Evolutionary conservation across 1,140 invertebrate genomes (phyloP), one percentile per base, ranked within the genome.

Genomic region (Caenorhabditis brenneri): DNA sequence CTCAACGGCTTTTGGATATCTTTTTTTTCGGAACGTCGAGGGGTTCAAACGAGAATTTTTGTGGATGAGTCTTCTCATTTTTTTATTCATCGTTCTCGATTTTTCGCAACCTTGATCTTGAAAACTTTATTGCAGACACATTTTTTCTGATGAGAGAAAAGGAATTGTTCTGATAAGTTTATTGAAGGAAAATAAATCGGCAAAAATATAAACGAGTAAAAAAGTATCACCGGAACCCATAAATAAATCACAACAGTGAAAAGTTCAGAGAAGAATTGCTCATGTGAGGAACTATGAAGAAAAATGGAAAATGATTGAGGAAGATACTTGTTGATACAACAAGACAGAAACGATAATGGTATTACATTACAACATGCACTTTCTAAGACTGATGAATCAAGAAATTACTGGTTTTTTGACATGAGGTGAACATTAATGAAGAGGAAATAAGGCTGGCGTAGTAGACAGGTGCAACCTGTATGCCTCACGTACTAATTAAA

Each of bases 241-340:
- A 74, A 3, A 24, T 5, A 74, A 12, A 74, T 74, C 65, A 74
- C 65, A 74, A 74, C 65, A n/a, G 36, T 24, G 36, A 42, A 74
- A 55, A 1, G 27, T 24, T 55, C 53, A 55, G n/a, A 55, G 10
- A 24, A 29, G 15, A 12, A 29, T 22, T 22, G 10, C 22, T 19
- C 22, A 22, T 27, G 24, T 10, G 22, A 10, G 10, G 53, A 55
- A 15, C 19, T n/a, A 55, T 27, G n/a, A 55, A 29, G 19, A 2
- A 5, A 29, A 27, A 10, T 6, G 12, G n/a, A 51, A 51, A 51
- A 19, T 7, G 36, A 65, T 36, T 36, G 33, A 19, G 27, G 33
- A 74, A 24, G 58, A 74, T 42, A 74, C 65, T 74, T 74, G 48
- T 81, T 81, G 51, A 58, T 58, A 39, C 29, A 53, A 81, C 42